Evolutionary conservation across 2,797 vertebrate genomes (phyloP), one percentile per base, ranked within the genome.

Genomic region (Hafferia zeledoni): DNA sequence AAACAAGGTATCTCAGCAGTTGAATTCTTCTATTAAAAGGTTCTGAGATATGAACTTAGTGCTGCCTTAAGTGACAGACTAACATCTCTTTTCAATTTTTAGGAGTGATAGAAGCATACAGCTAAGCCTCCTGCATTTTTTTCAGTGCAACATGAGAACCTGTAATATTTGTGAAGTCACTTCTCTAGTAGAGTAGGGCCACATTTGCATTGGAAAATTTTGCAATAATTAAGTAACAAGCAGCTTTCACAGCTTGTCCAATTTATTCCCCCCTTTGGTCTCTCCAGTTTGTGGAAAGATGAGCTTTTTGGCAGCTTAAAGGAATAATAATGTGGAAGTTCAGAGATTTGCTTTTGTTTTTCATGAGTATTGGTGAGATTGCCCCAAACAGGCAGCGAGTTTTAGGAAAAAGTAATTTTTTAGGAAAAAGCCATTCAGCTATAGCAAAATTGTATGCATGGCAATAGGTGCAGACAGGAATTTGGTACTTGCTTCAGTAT

Each of bases 81-180:
- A 47, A 69, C 41, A 22, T 3, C 6, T 65, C 18, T 64, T 30
- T 79, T 74, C 44, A 67, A 31, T 56, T 70, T 63, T 85, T 52
- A 33, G 22, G 50, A 53, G 18, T 47, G 30, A 59, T 59, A 35
- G 47, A 86, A 60, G 7, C 2, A 1, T 53, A 24, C 17, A 50
- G 23, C 41, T 33, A 74, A 71, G 9, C 11, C 14, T 83, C 10
- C 15, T 65, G 3, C 8, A 22, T 56, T 33, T 41, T 60, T 60
- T 53, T 30, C 18, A 59, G 25, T 1, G 6, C 24, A 71, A 1
- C 0, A 0, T 33, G 13, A 81, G 27, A 78, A 79, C 13, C 4
- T 83, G 13, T 61, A 78, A 17, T 88, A 39, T 78, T 81, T 78
- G 8, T 64, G 35, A 86, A 33, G 27, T 86, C 41, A 33, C 9